A percentile compares a stretch with the other conserved stretches of the same genome.
Conservation (phyloP, 2,888 invertebrate genomes). For the Eupithecia dodoneata region DNA sequence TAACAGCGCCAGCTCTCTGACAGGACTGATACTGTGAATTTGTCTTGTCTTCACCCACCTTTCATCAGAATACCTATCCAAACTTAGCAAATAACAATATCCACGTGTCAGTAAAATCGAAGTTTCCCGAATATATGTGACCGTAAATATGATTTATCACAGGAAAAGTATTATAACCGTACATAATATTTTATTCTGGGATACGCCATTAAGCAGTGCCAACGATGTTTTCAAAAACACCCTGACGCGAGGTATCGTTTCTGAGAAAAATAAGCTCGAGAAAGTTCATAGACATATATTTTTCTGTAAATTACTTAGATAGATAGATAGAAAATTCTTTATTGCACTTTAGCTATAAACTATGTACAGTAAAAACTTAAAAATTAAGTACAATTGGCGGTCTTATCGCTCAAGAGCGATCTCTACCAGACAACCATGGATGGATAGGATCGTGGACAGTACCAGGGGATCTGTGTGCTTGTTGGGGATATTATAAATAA, state of each 20-base stretch:
- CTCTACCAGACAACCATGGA: too few species aligned
- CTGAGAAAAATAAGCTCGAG: slow-evolving; percentile 2
- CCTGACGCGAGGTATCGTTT: slow-evolving; percentile 1
- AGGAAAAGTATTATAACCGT: slow-evolving; percentile 55
- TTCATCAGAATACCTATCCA: slow-evolving; percentile 6
- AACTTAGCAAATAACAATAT: slow-evolving; percentile 36
- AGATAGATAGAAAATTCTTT: too few species aligned
- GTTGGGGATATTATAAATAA: too few species aligned
- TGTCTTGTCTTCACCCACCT: background rate
- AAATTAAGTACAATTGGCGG: too few species aligned
- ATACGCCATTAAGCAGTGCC: slow-evolving; percentile 50
- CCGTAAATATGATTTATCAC: slow-evolving; percentile 42
- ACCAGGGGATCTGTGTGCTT: too few species aligned
- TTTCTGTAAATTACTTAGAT: background rate
- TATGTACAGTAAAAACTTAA: too few species aligned
- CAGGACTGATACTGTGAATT: too few species aligned
- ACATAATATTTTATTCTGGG: slow-evolving; percentile 53
- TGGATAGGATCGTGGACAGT: too few species aligned
- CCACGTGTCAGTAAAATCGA: slow-evolving; percentile 29
- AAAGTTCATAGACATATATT: background rate
- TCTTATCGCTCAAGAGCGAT: too few species aligned
- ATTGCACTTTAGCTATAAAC: too few species aligned
- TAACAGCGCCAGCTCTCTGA: too few species aligned
- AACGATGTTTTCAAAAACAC: slow-evolving; percentile 23
- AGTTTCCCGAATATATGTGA: slow-evolving; percentile 37